Conservation (phyloP, 2,888 invertebrate genomes). For the Phaedon cochleariae region DNA sequence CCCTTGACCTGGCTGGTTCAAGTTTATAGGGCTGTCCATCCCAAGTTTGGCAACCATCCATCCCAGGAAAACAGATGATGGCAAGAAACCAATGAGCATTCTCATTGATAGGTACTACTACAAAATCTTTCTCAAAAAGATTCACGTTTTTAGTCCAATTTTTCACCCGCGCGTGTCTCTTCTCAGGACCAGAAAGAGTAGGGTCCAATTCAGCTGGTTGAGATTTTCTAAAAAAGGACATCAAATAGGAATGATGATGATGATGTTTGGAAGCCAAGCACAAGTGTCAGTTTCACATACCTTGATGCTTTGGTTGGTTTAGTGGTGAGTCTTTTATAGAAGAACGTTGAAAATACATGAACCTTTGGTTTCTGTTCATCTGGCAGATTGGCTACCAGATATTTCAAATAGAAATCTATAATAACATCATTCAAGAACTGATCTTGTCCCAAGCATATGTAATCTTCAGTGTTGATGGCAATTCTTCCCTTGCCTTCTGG, state of each 20-base stretch:
- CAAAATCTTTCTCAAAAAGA: slow-evolving; percentile 94
- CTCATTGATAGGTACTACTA: slow-evolving; percentile 97
- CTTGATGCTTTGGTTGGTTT: slow-evolving; percentile 74
- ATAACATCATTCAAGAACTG: slow-evolving; percentile 97
- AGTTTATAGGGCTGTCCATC: slow-evolving; percentile 70
- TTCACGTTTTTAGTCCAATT: slow-evolving; percentile 98
- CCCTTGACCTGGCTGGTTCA: slow-evolving; percentile 55
- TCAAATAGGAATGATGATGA: slow-evolving; percentile 1
- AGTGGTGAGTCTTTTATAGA: slow-evolving; percentile 92
- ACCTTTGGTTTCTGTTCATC: slow-evolving; percentile 79
- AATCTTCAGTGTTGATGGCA: slow-evolving; percentile 93
- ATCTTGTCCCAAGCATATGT: slow-evolving; percentile 88
- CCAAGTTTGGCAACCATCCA: slow-evolving; percentile 76
- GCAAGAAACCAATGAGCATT: slow-evolving; percentile 98
- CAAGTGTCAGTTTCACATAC: slow-evolving; percentile 46
- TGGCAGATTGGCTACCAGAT: slow-evolving; percentile 77
- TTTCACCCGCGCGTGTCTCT: slow-evolving; percentile 88
- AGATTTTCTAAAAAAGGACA: slow-evolving; percentile 59
- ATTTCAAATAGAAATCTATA: slow-evolving; percentile 96
- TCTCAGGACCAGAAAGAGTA: slow-evolving; percentile 78
- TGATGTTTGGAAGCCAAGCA: background rate
- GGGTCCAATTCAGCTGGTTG: slow-evolving; percentile 73
- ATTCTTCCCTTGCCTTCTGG: slow-evolving; percentile 89
- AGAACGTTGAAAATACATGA: slow-evolving; percentile 96
- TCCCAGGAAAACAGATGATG: slow-evolving; percentile 92